A percentile compares a stretch with the other conserved stretches of the same genome.
phyloP scores from a whole-genome alignment of 2,113 vertebrate species.

The Puntigrus tetrazona region DNA sequence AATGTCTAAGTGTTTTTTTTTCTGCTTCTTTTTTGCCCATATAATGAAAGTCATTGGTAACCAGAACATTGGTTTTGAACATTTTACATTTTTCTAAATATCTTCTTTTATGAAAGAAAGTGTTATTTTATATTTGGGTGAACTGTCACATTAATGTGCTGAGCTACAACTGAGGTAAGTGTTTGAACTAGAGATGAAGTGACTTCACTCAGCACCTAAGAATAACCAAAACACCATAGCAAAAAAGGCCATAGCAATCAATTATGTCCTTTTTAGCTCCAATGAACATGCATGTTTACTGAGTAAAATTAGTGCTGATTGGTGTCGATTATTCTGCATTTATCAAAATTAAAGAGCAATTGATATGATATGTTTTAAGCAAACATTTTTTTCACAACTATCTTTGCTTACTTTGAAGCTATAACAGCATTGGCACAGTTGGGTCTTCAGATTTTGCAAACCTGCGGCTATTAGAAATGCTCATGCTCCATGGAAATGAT shows the following conservation, averaged over 20 bases:
- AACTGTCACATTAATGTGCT: not conserved
- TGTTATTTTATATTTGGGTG: too few relatives aligned
- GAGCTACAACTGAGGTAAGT: not conserved
- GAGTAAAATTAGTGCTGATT: not conserved
- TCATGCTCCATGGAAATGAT: slow-evolving; percentile 81
- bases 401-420: slow-evolving; percentile 63
- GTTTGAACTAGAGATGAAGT: not conserved
- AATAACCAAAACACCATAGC: not conserved
- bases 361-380: slow-evolving; percentile 1
- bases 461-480: slow-evolving; percentile 76
- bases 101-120: too few relatives aligned
- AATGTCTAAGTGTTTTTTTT: too few relatives aligned
- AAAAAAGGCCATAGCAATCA: not conserved
- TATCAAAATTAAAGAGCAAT: not conserved
- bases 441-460: slow-evolving; percentile 71
- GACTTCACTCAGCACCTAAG: not conserved
- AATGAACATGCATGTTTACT: not conserved
- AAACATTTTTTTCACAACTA: not conserved
- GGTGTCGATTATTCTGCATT: not conserved
- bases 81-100: too few relatives aligned
- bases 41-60: not conserved
- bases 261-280: not conserved
- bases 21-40: too few relatives aligned
- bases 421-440: slow-evolving; percentile 77
- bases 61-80: not conserved